Evolutionary conservation across 2,113 vertebrate genomes (phyloP).

Genomic region (Malaclemys terrapin): DNA sequence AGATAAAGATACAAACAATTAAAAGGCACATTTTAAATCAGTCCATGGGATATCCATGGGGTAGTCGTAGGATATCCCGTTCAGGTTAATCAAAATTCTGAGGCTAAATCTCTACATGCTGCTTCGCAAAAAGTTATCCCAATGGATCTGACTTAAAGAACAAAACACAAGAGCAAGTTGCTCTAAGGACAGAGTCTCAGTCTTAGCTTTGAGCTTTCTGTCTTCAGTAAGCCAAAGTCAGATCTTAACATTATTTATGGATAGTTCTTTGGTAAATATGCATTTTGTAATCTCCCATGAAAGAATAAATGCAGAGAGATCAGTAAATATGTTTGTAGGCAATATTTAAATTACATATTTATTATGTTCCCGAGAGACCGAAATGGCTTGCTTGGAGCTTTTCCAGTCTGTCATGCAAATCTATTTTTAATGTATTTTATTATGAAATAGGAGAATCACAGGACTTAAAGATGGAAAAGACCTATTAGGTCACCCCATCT

Average conservation of each 20-base stretch:
- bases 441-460: conserved; percentile 24
- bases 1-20: not conserved
- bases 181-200: not conserved
- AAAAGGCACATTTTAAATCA: not conserved
- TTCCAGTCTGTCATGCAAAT: conserved; percentile 33
- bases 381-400: conserved; percentile 35
- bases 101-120: not conserved
- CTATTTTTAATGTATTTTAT: conserved; percentile 40
- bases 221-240: not conserved
- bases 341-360: conserved; percentile 48
- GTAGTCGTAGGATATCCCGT: not conserved
- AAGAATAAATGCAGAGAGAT: conserved; percentile 20
- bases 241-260: conserved; percentile 19
- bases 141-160: not conserved
- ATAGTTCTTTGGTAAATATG: not conserved
- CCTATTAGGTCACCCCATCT: not conserved
- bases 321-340: conserved; percentile 16
- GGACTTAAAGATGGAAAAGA: conserved; percentile 1
- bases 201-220: not conserved
- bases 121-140: not conserved
- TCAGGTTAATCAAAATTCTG: not conserved
- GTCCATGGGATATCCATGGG: not conserved
- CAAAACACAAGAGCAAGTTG: not conserved
- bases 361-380: conserved; percentile 27
- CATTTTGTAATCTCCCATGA: conserved; percentile 8